Evolutionary conservation across 2,797 vertebrate genomes (phyloP), one percentile per base, ranked within the genome.

Genomic region (Takifugu rubripes): DNA sequence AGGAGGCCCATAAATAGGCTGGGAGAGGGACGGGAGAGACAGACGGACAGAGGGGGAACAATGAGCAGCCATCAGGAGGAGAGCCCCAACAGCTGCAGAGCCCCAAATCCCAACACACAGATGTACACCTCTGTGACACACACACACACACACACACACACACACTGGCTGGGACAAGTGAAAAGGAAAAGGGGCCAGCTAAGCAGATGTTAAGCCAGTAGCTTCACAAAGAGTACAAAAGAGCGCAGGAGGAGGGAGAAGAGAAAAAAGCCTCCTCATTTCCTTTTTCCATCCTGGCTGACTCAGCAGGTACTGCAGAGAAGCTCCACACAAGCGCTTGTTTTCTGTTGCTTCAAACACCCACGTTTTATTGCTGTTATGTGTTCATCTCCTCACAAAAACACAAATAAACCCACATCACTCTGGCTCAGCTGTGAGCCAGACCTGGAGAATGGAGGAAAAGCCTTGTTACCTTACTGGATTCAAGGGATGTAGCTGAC

Each of bases 181-280:
- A 88, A 83, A 77, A 65, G 78, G 77, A 88, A 83, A 77, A 66
- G 78, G 12, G 61, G 79, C 76, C 79, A 78, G 78, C 75, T 68
- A 70, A 88, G 84, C 88, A 89, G 87, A 90, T 91, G 88, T 87
- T 87, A 77, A 78, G 77, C 82, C 80, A 52, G 79, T 66, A 64
- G 51, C 56, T 54, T 70, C 70, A 87, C 85, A 89, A 88, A 87
- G 69, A 77, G 46, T 59, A 43, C 72, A 77, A 78, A 74, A 54
- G 70, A 79, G 67, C 57, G 72, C 58, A 52, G 33, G 52, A 59
- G 61, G 44, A 5, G 56, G 56, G 49, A 66, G 16, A 51, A 55
- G 16, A 57, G 17, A 56, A 33, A 63, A 47, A 68, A 49, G 50
- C 27, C 40, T 74, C 61, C 66, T 55, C 8, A 24, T 68, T 72